Conservation (phyloP, 2,888 invertebrate species). For the Drosophila picticornis region DNA sequence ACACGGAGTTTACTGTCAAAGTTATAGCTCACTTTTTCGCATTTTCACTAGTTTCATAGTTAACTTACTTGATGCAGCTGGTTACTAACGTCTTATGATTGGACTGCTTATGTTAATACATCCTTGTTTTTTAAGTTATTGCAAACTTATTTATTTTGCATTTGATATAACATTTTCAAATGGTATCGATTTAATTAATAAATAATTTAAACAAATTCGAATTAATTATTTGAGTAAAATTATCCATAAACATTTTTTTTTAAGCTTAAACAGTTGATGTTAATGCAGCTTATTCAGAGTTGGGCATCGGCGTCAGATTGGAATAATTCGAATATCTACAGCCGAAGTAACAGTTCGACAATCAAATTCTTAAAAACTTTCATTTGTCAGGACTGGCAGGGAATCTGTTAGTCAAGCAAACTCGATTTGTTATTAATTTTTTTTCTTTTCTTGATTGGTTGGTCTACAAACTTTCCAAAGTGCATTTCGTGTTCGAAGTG, state of each 20-base stretch:
- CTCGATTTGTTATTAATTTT: neutral
- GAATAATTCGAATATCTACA: neutral
- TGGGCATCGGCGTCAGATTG: neutral
- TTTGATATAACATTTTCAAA: neutral
- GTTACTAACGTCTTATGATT: neutral
- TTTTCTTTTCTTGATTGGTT: conserved; percentile 10
- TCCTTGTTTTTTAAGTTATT: neutral
- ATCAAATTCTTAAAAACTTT: neutral
- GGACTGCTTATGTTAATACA: neutral
- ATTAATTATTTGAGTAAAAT: neutral
- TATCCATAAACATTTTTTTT: neutral
- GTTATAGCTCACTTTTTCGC: neutral
- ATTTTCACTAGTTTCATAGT: too few relatives aligned
- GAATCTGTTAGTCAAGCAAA: neutral
- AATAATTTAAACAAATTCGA: neutral
- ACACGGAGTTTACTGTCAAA: neutral
- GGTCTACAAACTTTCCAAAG: conserved; percentile 68
- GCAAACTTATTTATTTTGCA: neutral
- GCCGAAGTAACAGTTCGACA: neutral
- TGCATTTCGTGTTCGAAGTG: conserved; percentile 71
- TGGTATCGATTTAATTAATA: neutral
- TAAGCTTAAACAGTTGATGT: neutral
- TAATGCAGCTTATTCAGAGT: neutral
- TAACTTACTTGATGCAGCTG: neutral
- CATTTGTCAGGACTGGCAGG: neutral